phyloP scores from a whole-genome alignment of 2,797 vertebrate species.

The Helostoma temminkii region DNA sequence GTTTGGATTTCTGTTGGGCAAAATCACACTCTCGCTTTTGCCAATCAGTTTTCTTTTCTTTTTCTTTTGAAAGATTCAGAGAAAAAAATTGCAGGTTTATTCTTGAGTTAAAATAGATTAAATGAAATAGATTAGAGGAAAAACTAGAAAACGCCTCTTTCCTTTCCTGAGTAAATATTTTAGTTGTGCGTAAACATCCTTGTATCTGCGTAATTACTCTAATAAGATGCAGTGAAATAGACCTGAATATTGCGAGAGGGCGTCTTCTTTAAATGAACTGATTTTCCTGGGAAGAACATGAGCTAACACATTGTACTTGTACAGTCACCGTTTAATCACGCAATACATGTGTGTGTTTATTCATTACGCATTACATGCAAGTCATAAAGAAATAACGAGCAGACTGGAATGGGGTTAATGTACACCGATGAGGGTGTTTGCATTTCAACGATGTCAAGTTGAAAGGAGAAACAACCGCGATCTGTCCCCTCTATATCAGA shows the following conservation, averaged over 20 bases:
- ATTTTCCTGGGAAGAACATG: background rate
- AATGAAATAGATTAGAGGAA: background rate
- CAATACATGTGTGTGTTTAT: background rate
- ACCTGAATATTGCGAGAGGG: background rate
- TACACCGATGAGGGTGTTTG: conserved; percentile 71
- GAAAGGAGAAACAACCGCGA: conserved; percentile 53
- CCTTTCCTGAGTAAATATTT: background rate
- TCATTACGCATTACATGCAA: conserved; percentile 11
- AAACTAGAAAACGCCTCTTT: background rate
- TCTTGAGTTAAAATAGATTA: background rate
- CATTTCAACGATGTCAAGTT: conserved; percentile 63
- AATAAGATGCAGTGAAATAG: background rate
- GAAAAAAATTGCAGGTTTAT: background rate
- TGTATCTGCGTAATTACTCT: background rate
- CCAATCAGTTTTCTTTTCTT: background rate
- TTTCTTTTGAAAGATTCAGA: background rate
- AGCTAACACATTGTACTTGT: background rate
- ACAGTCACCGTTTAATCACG: background rate
- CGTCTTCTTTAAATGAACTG: background rate
- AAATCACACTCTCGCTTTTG: background rate
- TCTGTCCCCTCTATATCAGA: conserved; percentile 69
- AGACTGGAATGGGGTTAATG: conserved; percentile 39
- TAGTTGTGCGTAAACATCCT: background rate
- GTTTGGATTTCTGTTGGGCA: background rate
- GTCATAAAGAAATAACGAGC: conserved; percentile 13